Evolutionary conservation across 2,797 vertebrate genomes (phyloP), one percentile per base, ranked within the genome.

Genomic region (Lithobates pipiens): DNA sequence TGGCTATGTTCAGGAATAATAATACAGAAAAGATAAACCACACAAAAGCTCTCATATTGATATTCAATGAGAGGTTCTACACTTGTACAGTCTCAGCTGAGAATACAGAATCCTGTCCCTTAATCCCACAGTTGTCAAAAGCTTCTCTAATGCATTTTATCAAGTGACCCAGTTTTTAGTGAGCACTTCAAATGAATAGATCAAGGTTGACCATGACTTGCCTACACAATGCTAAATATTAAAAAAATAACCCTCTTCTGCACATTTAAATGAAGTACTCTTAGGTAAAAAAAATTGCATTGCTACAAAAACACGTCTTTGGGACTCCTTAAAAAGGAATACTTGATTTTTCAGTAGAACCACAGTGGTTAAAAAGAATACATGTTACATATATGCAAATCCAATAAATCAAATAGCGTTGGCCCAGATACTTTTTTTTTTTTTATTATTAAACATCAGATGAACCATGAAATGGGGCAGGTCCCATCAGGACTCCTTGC

Each of bases 381-480:
- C 72, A 70, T 9, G 61, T 23, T 54, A 72, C 54, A 72, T 68
- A 82, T 82, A 87, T 87, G 81, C 77, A 79, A 87, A 87, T 87
- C 10, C 76, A 75, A 83, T 82, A 86, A 78, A 74, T 78, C 85
- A 83, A 72, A 32, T 78, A 57, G 23, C 16, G 16, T 69, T 78
- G 80, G 69, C 85, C 85, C 54, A 86, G 80, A 83, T 86, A 65
- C 69, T 73, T 78, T 82, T 86, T 67, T n/a, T n/a, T n/a, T 44
- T 77, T 86, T 76, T 84, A 71, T 84, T 82, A 86, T 86, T 83
- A 78, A 78, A 74, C 76, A 79, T 83, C 75, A 86, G 50, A 65
- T 83, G 81, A 87, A 83, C 86, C 86, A 75, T 84, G 77, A 83
- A 80, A 83, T 84, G 81, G 81, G 81, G 82, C 86, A 87, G 85